These are phyloP conservation scores for Dryocosmus kuriphilus DNA, from an alignment of 2,888 invertebrate genomes.

Conservation along the genomic window DNA sequence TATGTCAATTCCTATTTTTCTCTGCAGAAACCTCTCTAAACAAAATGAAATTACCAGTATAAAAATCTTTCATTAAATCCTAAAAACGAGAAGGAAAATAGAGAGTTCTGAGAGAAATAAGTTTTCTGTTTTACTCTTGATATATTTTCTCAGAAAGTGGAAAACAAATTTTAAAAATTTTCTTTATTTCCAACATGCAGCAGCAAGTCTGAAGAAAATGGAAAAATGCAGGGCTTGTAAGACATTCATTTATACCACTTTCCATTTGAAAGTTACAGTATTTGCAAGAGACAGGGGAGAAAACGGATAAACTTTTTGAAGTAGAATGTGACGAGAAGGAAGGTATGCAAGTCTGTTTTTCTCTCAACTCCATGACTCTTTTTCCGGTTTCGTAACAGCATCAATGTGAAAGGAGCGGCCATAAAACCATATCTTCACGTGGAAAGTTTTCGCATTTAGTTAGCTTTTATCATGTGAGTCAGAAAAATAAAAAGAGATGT, in stretches of 20 bases:
- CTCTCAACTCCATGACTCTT: constrained; percentile 7
- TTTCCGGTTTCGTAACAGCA: constrained; percentile 19
- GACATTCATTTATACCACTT: constrained; percentile 7
- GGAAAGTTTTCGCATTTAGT: constrained; percentile 30
- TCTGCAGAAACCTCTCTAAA: background rate
- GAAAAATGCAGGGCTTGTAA: constrained; percentile 3
- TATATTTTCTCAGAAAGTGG: background rate
- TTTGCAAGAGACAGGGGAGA: background rate
- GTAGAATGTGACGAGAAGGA: background rate
- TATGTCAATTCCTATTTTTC: background rate
- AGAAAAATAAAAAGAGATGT: background rate
- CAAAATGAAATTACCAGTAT: background rate
- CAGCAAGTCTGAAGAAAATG: constrained; percentile 9
- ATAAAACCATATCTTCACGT: constrained; percentile 14
- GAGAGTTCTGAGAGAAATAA: too few species aligned
- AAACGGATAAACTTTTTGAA: constrained; percentile 20
- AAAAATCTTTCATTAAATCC: too few species aligned
- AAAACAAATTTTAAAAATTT: background rate
- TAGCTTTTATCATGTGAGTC: constrained; percentile 8
- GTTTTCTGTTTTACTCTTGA: background rate
- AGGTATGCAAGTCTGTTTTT: background rate
- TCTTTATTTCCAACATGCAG: background rate
- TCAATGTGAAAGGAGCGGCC: background rate
- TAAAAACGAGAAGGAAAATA: background rate
- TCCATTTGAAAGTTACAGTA: constrained; percentile 1